Conservation (phyloP, 1,140 invertebrate species). For the Lasioglossum baleicum region DNA sequence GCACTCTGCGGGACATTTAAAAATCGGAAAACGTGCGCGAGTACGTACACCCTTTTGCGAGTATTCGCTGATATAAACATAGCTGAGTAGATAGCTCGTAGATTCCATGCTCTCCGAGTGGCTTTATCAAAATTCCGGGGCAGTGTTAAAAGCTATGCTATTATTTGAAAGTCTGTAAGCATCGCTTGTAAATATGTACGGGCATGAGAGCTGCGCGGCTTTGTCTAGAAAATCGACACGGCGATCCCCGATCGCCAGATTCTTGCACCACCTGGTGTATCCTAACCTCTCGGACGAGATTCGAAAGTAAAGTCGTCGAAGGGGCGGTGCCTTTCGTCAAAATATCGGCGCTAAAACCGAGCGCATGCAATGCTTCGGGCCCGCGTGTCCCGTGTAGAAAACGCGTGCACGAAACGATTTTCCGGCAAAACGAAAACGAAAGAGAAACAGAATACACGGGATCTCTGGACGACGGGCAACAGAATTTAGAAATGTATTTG, state of each 20-base stretch:
- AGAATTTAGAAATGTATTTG: neutral
- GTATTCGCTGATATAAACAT: too few relatives aligned
- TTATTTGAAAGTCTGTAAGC: too few relatives aligned
- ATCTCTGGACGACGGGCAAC: neutral
- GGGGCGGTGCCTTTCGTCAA: slow-evolving; percentile 38
- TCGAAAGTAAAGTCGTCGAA: slow-evolving; percentile 52
- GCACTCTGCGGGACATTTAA: too few relatives aligned
- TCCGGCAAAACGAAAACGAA: neutral
- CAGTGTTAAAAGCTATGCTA: too few relatives aligned
- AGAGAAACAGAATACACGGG: neutral
- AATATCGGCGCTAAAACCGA: slow-evolving; percentile 21
- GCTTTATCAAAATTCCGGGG: too few relatives aligned
- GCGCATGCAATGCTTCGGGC: neutral
- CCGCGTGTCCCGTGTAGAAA: neutral
- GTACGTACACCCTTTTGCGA: too few relatives aligned
- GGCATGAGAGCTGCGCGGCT: neutral
- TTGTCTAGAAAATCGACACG: slow-evolving; percentile 11
- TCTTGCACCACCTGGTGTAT: slow-evolving; percentile 48
- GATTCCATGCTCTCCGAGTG: too few relatives aligned
- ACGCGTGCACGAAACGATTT: neutral
- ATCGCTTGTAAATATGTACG: too few relatives aligned
- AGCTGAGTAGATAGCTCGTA: too few relatives aligned
- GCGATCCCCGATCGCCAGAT: neutral
- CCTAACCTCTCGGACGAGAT: slow-evolving; percentile 56
- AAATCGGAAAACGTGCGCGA: too few relatives aligned